These are phyloP conservation scores for Clarias magur DNA, from an alignment of 2,113 vertebrate genomes.

Conservation along the genomic window DNA sequence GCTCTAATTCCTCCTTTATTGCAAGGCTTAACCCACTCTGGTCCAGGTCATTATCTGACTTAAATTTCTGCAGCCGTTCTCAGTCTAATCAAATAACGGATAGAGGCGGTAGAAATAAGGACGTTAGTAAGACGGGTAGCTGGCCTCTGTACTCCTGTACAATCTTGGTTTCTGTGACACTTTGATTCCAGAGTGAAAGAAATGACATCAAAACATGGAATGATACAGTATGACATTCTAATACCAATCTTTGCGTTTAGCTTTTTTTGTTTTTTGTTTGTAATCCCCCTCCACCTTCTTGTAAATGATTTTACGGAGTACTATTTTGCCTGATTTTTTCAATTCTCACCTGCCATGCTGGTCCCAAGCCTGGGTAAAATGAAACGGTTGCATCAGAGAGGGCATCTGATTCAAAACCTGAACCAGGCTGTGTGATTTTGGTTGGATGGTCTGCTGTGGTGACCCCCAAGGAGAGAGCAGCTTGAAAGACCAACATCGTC, in stretches of 20 bases:
- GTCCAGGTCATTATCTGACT: constrained; percentile 61
- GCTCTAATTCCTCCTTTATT: constrained; percentile 50
- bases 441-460: no score
- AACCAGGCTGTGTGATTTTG: no score
- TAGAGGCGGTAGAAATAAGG: not conserved
- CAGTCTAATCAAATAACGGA: constrained; percentile 66
- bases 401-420: no score
- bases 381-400: no score
- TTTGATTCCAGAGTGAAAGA: not conserved
- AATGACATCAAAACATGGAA: not conserved
- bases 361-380: no score
- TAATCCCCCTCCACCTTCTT: no score
- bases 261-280: not conserved
- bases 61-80: constrained; percentile 65
- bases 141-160: not conserved
- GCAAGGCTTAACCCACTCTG: constrained; percentile 60
- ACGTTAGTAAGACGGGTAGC: not conserved
- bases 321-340: not conserved
- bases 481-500: no score
- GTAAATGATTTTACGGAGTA: not conserved
- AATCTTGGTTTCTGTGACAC: not conserved
- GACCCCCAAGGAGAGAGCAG: no score
- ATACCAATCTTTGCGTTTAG: not conserved
- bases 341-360: no score
- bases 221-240: not conserved